These are phyloP conservation scores for Drosophila orosa DNA, from an alignment of 1,140 invertebrate genomes.

Conservation along the genomic window DNA sequence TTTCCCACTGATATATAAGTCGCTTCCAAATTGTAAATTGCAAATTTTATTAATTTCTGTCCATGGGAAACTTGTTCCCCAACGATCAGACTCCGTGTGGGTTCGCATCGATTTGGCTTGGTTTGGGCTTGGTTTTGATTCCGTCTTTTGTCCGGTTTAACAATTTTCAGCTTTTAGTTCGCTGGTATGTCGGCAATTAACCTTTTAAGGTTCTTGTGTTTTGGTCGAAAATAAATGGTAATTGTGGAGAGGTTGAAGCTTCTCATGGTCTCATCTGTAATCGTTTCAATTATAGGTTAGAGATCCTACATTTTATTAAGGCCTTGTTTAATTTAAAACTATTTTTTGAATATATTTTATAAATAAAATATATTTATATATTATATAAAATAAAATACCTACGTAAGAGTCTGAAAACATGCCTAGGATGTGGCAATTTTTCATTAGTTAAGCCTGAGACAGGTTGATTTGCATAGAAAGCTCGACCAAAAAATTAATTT, in stretches of 20 bases:
- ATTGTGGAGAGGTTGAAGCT: background rate
- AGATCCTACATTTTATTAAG: background rate
- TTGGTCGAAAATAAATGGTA: background rate
- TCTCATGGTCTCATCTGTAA: background rate
- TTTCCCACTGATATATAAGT: slow-evolving; percentile 57
- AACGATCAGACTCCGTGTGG: slow-evolving; percentile 28
- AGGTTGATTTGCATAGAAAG: slow-evolving; percentile 56
- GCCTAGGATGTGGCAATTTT: no score
- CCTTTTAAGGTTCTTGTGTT: slow-evolving; percentile 51
- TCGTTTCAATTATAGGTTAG: background rate
- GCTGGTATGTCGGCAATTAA: slow-evolving; percentile 42
- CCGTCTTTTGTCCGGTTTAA: slow-evolving; percentile 4
- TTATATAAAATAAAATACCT: no score
- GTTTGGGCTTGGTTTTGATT: slow-evolving; percentile 17
- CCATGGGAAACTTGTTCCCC: slow-evolving; percentile 58
- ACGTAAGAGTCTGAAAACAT: no score
- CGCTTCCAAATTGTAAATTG: slow-evolving; percentile 68
- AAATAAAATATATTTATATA: no score
- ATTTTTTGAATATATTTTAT: background rate
- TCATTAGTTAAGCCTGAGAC: slow-evolving; percentile 43
- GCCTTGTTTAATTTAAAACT: background rate
- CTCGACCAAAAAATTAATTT: slow-evolving; percentile 31
- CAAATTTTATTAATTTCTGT: slow-evolving; percentile 76
- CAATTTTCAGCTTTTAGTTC: slow-evolving; percentile 30
- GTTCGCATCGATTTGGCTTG: slow-evolving; percentile 16